Conservation (phyloP, 2,113 vertebrate genomes). For the Conger conger region DNA sequence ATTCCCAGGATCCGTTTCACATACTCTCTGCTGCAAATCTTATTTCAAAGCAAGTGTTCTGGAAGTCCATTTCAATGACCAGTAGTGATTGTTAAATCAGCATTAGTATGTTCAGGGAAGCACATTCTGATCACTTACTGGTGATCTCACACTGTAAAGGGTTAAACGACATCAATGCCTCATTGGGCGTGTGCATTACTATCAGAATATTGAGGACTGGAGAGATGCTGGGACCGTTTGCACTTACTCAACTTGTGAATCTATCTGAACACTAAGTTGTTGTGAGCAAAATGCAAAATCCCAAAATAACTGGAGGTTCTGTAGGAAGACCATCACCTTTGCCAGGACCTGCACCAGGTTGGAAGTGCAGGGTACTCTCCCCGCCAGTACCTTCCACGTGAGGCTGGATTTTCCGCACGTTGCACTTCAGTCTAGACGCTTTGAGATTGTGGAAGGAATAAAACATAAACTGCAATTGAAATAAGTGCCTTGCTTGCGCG, state of each 20-base stretch:
- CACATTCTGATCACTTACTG: too few relatives aligned
- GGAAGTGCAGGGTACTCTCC: background rate
- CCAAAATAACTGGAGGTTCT: background rate
- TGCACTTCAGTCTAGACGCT: background rate
- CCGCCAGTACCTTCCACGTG: background rate
- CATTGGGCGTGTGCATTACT: too few relatives aligned
- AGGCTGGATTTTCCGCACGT: background rate
- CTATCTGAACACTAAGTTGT: background rate
- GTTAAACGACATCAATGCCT: too few relatives aligned
- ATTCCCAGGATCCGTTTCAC: too few relatives aligned
- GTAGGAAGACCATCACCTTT: background rate
- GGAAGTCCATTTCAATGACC: too few relatives aligned
- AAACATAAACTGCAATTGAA: conserved; percentile 72
- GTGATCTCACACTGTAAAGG: too few relatives aligned
- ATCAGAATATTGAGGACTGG: too few relatives aligned
- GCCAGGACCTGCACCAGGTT: background rate
- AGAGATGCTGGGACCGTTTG: background rate
- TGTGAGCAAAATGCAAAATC: background rate
- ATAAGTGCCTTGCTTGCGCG: conserved; percentile 64
- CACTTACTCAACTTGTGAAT: background rate
- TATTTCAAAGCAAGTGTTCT: too few relatives aligned
- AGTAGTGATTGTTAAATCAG: too few relatives aligned
- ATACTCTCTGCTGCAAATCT: too few relatives aligned
- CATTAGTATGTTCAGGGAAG: too few relatives aligned
- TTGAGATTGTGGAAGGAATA: conserved; percentile 47